Conservation (phyloP, 2,888 invertebrate species). For the Tetramorium bicarinatum region DNA sequence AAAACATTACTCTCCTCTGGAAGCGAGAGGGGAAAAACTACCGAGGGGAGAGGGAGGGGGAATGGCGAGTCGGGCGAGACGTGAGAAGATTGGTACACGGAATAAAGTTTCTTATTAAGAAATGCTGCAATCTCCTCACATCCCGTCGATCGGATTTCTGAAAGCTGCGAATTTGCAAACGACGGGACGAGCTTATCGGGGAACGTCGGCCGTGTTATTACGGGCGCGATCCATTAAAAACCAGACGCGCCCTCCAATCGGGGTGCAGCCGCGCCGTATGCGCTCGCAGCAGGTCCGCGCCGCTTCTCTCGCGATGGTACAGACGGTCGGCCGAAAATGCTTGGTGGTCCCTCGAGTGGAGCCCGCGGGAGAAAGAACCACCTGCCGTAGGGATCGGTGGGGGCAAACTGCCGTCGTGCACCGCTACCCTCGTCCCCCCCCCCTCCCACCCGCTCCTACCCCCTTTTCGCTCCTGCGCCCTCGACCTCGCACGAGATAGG, state of each 20-base stretch:
- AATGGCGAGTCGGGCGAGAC: not conserved
- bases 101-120: not conserved
- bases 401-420: conserved; percentile 76
- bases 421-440: conserved; percentile 57
- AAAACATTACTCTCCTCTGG: not conserved
- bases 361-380: conserved; percentile 83
- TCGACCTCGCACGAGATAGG: conserved; percentile 47
- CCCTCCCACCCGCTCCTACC: conserved; percentile 35
- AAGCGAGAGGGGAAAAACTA: too few species aligned
- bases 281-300: conserved; percentile 48
- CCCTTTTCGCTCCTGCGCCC: conserved; percentile 41
- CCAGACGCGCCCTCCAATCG: conserved; percentile 22
- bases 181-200: conserved; percentile 63
- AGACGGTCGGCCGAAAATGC: conserved; percentile 74
- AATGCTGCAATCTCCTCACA: not conserved
- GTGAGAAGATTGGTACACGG: not conserved
- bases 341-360: conserved; percentile 81
- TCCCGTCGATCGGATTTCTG: not conserved
- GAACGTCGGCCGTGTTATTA: conserved; percentile 31
- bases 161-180: conserved; percentile 70
- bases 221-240: conserved; percentile 53
- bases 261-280: conserved; percentile 44
- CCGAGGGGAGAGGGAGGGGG: not conserved
- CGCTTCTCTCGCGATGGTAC: conserved; percentile 55
- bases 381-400: conserved; percentile 82